Evolutionary conservation across 2,888 invertebrate species (phyloP).

Genomic region (Steinernema hermaphroditum): DNA sequence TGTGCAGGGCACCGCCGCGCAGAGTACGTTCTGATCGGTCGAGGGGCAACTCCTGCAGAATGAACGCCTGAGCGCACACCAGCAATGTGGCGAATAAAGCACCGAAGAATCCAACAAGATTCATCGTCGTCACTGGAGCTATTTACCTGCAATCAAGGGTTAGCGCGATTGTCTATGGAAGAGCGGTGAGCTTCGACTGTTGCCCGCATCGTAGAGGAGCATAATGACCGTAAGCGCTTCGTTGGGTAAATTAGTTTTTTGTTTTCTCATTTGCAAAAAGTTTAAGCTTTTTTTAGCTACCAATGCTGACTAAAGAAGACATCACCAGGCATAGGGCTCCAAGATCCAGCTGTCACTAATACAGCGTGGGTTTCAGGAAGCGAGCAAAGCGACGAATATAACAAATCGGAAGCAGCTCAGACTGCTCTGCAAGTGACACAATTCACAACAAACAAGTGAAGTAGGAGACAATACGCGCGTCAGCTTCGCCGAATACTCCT

Average conservation of each 20-base stretch:
- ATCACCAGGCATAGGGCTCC: neutral
- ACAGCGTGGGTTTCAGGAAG: too few species aligned
- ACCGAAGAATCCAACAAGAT: conserved; percentile 9
- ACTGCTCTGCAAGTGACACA: too few species aligned
- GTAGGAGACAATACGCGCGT: neutral
- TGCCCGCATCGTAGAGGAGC: conserved; percentile 5
- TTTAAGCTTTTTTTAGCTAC: conserved; percentile 16
- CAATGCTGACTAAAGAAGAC: neutral
- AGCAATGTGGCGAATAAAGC: neutral
- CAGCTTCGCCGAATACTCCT: neutral
- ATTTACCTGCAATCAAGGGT: conserved; percentile 6
- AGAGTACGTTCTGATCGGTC: conserved; percentile 21
- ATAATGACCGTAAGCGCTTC: conserved; percentile 25
- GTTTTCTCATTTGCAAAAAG: conserved; percentile 27
- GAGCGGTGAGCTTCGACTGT: neutral
- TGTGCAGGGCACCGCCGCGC: neutral
- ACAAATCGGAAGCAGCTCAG: too few species aligned
- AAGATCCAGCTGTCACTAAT: too few species aligned
- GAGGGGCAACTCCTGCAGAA: conserved; percentile 12
- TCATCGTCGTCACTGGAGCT: too few species aligned
- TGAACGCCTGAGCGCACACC: conserved; percentile 20
- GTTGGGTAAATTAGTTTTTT: conserved; percentile 17
- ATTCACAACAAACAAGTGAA: too few species aligned
- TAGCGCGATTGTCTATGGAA: neutral
- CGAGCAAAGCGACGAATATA: too few species aligned